Conservation (phyloP, 2,888 invertebrate species). For the Nudaria mundana region DNA sequence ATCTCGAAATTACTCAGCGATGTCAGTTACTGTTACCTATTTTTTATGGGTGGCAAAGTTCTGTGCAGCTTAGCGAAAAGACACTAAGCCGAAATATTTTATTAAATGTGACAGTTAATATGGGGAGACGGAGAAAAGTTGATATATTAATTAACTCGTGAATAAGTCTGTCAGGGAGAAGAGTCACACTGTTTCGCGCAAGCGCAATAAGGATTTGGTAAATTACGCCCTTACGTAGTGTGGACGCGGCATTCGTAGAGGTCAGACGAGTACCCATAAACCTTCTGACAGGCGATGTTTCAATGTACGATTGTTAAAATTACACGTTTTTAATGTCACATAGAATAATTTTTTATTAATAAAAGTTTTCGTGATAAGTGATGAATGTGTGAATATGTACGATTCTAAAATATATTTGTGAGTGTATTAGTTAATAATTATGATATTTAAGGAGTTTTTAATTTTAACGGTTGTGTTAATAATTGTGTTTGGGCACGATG, state of each 20-base stretch:
- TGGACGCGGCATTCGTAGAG: conserved; percentile 50
- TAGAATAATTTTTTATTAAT: conserved; percentile 42
- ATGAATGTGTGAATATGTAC: conserved; percentile 33
- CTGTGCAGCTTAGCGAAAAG: conserved; percentile 25
- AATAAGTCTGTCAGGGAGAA: conserved; percentile 73
- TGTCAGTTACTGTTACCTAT: conserved; percentile 25
- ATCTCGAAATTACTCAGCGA: conserved; percentile 25
- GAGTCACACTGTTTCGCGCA: conserved; percentile 74
- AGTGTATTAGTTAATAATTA: conserved; percentile 25
- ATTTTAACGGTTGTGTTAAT: conserved; percentile 39
- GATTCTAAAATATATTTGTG: conserved; percentile 23
- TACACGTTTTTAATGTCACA: conserved; percentile 40
- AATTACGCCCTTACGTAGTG: conserved; percentile 73
- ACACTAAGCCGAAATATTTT: conserved; percentile 61
- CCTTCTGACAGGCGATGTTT: conserved; percentile 40
- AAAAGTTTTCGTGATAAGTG: conserved; percentile 51
- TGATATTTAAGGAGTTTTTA: conserved; percentile 36
- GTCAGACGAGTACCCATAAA: conserved; percentile 43
- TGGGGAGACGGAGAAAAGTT: conserved; percentile 69
- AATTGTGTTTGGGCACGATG: conserved; percentile 58
- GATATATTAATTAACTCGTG: conserved; percentile 79
- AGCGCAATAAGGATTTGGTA: conserved; percentile 58
- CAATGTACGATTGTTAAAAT: conserved; percentile 43
- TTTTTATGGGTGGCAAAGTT: conserved; percentile 19
- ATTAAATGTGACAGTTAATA: conserved; percentile 71